Base-by-base conservation (phyloP, 2,888 invertebrate genomes). In the Geotrupes spiniger region DNA sequence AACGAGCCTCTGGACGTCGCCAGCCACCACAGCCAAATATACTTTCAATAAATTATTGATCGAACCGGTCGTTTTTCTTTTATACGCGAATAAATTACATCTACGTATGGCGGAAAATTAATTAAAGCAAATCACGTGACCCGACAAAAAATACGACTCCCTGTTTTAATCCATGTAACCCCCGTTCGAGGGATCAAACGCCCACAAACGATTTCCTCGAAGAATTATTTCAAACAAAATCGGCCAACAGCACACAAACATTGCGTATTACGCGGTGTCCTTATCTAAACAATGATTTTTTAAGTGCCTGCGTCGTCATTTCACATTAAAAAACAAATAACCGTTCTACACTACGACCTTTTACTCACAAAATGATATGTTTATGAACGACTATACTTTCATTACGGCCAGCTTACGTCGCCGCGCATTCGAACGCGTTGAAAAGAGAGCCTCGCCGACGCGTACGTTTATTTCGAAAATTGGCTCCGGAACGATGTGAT, bases 311-410 rank as follows among this genome's bases (percentile, higher is more conserved):
- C 42, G 37, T 44, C 37, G 38, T 44, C 37, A 37, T 37, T 44
- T 44, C 38, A 27, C 27, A 37, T 26, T 16, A 38, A 44, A 37
- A 44, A 44, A 21, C 25, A 46, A 15, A 26, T 26, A 38, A 45
- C 27, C 21, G 21, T 21, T 21, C 21, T 21, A 21, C 21, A 21
- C 21, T 27, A 33, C 49, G 49, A 48, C 40, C 29, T 49, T 51
- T 49, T 54, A 44, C 39, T 38, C 40, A 46, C 27, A 28, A 46
- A 53, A 51, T 48, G 54, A 51, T 43, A 51, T 54, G 54, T 59
- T 54, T 52, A 56, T 54, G 54, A 59, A 57, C 53, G 59, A 50
- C 39, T 43, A 36, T 46, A 42, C 45, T 47, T 47, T 36, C 36
- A 11, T 12, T 33, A 15, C 14, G 10, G 2, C n/a, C 8, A 9